Base-by-base conservation (phyloP, 2,113 vertebrate species). In the Anthoscopus minutus region DNA sequence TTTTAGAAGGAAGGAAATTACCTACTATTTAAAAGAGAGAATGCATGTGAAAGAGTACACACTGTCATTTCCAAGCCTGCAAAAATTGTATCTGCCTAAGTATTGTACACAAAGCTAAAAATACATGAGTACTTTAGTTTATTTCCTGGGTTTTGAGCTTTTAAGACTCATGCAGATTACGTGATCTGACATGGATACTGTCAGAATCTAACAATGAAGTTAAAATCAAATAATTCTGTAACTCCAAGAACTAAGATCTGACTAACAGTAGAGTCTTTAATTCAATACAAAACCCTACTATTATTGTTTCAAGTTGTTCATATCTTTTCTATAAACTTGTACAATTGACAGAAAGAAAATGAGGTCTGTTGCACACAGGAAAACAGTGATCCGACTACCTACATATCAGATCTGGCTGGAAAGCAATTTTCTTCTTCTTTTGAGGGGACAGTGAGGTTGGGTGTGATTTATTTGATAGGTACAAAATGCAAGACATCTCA, bases 391-490 rank as follows among this genome's bases (percentile, higher is more conserved):
- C 37, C 4, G 0, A 50, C 27, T 74, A 62, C 45, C 53, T 70
- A 57, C 8, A 13, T 57, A 71, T 13, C 57, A 84, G 23, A 23
- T 67, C 44, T 37, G 23, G 15, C 3, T 87, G 48, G 77, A 91
- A 95, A 89, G 78, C 10, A 85, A 40, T 53, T 82, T 30, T 79
- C 9, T 15, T 13, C 13, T 47, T 76, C 10, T 45, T 57, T 21
- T 5, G 9, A 1, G 2, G 27, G 5, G 1, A 30, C 4, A 35
- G 13, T 27, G 8, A 23, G 22, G 30, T 15, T 48, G 14, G 3
- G 21, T 65, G 60, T 40, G 31, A 94, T 60, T 70, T 64, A 76
- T 5, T 60, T 35, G 19, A 79, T 28, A 73, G 35, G 31, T 84
- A 86, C 28, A 92, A 94, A 91, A 92, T 40, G 28, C 38, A 73